Percentiles rank a stretch among this genome's conserved stretches.
Evolutionary conservation across 2,888 invertebrate species (phyloP).

Genomic region (Pterostichus madidus): DNA sequence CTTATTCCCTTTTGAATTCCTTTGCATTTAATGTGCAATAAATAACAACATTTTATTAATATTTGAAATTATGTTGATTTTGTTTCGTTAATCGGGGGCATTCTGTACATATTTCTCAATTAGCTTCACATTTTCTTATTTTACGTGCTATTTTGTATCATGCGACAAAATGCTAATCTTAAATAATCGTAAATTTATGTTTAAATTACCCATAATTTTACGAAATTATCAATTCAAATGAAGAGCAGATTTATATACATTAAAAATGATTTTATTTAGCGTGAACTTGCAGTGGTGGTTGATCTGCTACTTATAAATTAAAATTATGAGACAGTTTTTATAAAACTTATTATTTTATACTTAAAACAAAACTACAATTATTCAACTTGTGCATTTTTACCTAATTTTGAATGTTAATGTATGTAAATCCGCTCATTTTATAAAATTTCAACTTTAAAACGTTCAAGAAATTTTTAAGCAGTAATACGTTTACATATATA

Average conservation of each 20-base stretch:
- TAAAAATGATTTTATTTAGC: conserved; percentile 22
- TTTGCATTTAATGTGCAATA: not conserved
- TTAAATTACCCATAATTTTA: conserved; percentile 21
- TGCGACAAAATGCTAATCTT: not conserved
- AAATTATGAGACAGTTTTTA: conserved; percentile 12
- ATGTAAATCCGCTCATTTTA: conserved; percentile 49
- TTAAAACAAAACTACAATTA: conserved; percentile 27
- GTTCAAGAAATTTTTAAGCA: conserved; percentile 24
- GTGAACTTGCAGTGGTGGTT: conserved; percentile 44
- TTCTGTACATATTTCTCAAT: conserved; percentile 25
- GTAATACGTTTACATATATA: conserved; percentile 23
- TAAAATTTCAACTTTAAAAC: conserved; percentile 14
- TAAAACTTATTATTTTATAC: conserved; percentile 14
- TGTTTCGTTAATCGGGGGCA: conserved; percentile 36
- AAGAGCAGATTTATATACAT: conserved; percentile 50
- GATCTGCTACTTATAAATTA: conserved; percentile 52
- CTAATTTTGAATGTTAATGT: conserved; percentile 46
- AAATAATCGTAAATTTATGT: conserved; percentile 17
- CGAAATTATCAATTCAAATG: conserved; percentile 29
- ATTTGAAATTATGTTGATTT: not conserved
- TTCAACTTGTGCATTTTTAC: not conserved
- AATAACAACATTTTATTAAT: not conserved
- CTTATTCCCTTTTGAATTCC: not conserved
- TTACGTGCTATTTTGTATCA: conserved; percentile 16
- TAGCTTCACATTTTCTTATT: conserved; percentile 3